Percentiles rank a stretch among this genome's conserved stretches.
Conservation (phyloP, 2,888 invertebrate species). For the Chironomus tentans region DNA sequence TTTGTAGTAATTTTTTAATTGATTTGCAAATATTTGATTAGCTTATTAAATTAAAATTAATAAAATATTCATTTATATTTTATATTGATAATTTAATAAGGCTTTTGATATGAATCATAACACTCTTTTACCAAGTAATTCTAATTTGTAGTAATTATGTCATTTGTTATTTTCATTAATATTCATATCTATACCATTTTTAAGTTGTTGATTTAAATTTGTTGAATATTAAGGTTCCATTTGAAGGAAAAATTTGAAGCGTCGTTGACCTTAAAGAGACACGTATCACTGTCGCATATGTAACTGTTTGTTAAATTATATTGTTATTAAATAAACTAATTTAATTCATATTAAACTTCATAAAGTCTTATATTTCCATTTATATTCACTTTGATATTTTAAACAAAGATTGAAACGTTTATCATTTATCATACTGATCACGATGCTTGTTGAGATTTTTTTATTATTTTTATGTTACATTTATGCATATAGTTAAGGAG, state of each 20-base stretch:
- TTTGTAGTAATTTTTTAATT: background rate
- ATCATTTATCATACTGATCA: background rate
- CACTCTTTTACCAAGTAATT: no score
- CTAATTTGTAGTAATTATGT: no score
- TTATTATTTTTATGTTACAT: background rate
- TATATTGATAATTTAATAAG: no score
- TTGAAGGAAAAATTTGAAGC: no score
- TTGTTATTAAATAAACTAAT: slow-evolving; percentile 25
- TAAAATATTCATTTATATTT: no score
- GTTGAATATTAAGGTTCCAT: background rate
- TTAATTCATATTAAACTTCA: slow-evolving; percentile 1
- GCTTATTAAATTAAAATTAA: no score
- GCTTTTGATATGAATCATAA: no score
- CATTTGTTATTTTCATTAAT: no score
- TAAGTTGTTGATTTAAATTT: background rate
- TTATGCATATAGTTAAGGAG: background rate
- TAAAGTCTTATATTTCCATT: background rate
- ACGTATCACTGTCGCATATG: background rate
- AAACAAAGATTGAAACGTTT: background rate
- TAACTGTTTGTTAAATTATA: background rate
- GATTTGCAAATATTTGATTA: no score
- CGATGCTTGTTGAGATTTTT: background rate
- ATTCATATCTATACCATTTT: background rate
- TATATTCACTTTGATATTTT: no score
- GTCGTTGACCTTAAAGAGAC: background rate